phyloP scores from a whole-genome alignment of 2,888 invertebrate genomes.

The Machimus rusticus region DNA sequence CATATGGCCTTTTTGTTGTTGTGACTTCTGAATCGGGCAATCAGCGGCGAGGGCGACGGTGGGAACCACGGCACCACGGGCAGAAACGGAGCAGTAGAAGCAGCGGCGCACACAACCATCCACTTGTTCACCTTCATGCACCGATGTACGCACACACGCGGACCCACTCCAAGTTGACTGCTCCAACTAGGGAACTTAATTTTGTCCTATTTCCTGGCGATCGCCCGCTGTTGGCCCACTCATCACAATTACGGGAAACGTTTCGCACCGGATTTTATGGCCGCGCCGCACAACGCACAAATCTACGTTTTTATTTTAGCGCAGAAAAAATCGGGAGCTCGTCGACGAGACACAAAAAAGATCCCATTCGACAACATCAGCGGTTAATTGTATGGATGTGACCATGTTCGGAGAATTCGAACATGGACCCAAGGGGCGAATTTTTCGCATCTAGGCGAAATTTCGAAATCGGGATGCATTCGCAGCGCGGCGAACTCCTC shows the following conservation, averaged over 20 bases:
- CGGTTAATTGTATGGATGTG: slow-evolving; percentile 29
- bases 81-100: slow-evolving; percentile 9
- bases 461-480: not conserved
- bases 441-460: not conserved
- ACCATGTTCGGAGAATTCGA: slow-evolving; percentile 30
- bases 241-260: not conserved
- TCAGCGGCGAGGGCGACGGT: not conserved
- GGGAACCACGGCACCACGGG: not conserved
- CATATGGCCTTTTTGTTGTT: slow-evolving; percentile 32
- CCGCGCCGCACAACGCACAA: not conserved
- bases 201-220: not conserved
- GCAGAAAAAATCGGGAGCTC: slow-evolving; percentile 4
- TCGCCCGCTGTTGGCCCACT: not conserved
- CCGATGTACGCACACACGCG: not conserved
- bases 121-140: slow-evolving; percentile 44
- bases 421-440: not conserved
- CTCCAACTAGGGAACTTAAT: slow-evolving; percentile 28
- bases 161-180: slow-evolving; percentile 28
- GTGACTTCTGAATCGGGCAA: not conserved
- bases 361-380: slow-evolving; percentile 43
- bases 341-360: slow-evolving; percentile 43
- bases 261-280: not conserved
- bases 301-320: slow-evolving; percentile 20
- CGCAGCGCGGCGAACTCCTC: not conserved
- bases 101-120: slow-evolving; percentile 33